Conservation (phyloP, 2,797 vertebrate genomes). For the Enteromius thamalakanensis region DNA sequence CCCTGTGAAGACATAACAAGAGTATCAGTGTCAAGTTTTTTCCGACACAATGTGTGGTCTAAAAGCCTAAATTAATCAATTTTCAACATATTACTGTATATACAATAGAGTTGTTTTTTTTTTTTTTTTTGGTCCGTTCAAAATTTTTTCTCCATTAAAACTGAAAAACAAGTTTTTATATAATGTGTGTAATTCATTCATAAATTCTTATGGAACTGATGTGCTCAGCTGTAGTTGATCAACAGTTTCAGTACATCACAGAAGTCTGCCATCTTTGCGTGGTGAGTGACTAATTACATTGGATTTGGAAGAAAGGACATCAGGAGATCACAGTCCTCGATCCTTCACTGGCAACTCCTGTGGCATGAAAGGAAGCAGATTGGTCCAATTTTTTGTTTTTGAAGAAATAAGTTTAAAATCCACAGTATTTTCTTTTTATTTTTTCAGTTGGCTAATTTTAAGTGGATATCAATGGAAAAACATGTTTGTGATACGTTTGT, state of each 20-base stretch:
- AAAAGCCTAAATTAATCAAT: neutral
- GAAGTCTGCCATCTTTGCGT: neutral
- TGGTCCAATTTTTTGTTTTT: neutral
- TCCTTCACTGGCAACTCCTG: neutral
- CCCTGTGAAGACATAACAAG: constrained; percentile 1
- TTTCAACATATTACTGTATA: neutral
- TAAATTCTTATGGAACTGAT: neutral
- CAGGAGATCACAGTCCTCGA: neutral
- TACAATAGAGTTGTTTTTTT: neutral
- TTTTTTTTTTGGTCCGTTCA: neutral
- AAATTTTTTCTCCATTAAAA: constrained; percentile 7
- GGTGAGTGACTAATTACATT: constrained; percentile 3
- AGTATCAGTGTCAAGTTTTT: neutral
- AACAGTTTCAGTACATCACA: neutral
- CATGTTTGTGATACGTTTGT: neutral
- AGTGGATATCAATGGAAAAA: neutral
- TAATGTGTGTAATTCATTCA: neutral
- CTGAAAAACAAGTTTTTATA: neutral
- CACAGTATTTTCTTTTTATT: too few relatives aligned
- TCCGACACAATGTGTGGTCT: neutral
- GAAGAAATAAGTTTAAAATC: too few relatives aligned
- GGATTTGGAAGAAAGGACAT: neutral
- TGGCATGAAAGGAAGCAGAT: neutral
- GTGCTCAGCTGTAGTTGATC: neutral
- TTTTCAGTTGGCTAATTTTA: neutral